Conservation (phyloP, 1,140 invertebrate species). For the Neotoxoptera formosana region DNA sequence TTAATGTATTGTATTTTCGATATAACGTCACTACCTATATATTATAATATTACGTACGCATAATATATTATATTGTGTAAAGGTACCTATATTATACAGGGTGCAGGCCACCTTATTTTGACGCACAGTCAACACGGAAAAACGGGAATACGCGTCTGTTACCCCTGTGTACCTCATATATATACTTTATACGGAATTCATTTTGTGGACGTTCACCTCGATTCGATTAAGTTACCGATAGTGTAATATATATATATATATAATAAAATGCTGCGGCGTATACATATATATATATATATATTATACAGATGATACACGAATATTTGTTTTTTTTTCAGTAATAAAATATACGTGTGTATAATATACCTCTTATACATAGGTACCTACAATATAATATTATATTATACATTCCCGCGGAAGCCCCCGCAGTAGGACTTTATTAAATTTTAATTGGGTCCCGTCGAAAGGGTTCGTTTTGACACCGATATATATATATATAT, state of each 20-base stretch:
- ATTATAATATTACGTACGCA: background rate
- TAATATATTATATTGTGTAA: background rate
- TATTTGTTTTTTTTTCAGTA: background rate
- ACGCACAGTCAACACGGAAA: background rate
- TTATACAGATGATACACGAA: background rate
- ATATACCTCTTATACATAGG: background rate
- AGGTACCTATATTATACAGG: background rate
- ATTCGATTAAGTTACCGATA: background rate
- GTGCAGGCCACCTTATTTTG: background rate
- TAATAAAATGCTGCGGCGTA: too few relatives aligned
- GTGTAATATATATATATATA: background rate
- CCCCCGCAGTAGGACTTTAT: background rate
- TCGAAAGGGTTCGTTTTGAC: conserved; percentile 30
- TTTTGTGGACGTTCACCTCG: background rate
- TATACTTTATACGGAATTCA: background rate
- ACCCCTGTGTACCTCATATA: background rate
- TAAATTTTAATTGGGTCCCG: conserved; percentile 32
- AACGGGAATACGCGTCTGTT: background rate
- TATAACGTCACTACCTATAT: background rate
- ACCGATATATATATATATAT: conserved; percentile 31
- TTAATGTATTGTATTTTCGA: background rate
- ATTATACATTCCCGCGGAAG: background rate
- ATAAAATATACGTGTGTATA: background rate
- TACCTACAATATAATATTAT: background rate
- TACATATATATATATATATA: background rate